Conservation (phyloP, 2,797 vertebrate genomes). For the Amblyopsis hoosieri region DNA sequence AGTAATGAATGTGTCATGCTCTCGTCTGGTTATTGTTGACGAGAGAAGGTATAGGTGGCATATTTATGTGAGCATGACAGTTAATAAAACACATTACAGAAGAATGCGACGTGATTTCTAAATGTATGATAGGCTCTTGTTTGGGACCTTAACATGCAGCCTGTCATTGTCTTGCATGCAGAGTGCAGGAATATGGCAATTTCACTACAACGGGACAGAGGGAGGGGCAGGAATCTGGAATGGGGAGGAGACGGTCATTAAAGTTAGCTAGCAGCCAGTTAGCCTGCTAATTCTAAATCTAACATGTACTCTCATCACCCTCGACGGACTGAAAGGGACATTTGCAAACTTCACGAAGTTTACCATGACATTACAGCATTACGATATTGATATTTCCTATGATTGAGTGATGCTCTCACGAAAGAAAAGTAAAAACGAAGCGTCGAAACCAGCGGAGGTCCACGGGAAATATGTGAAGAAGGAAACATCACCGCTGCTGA, state of each 20-base stretch:
- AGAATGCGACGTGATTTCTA: too few relatives aligned
- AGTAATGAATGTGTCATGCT: too few relatives aligned
- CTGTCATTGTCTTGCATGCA: too few relatives aligned
- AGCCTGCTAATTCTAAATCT: conserved; percentile 33
- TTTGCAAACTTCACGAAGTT: conserved; percentile 34
- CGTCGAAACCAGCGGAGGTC: conserved; percentile 94
- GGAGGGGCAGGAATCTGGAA: conserved; percentile 5
- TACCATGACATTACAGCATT: conserved; percentile 47
- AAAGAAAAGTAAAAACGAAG: conserved; percentile 97
- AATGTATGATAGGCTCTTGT: too few relatives aligned
- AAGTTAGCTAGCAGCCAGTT: conserved; percentile 48
- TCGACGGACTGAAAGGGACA: conserved; percentile 28
- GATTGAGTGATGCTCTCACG: conserved; percentile 87
- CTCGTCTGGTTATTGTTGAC: too few relatives aligned
- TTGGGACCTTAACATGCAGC: too few relatives aligned
- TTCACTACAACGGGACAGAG: too few relatives aligned
- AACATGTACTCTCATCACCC: conserved; percentile 54
- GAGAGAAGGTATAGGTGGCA: too few relatives aligned
- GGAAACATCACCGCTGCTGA: conserved; percentile 93
- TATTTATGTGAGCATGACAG: too few relatives aligned
- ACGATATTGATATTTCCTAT: conserved; percentile 55
- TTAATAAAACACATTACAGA: too few relatives aligned
- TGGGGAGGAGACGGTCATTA: conserved; percentile 27
- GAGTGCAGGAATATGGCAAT: too few relatives aligned
- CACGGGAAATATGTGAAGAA: conserved; percentile 98